Percentiles rank a stretch among this genome's conserved stretches.
phyloP scores from a whole-genome alignment of 2,888 invertebrate genomes.

The Macropis europaea region DNA sequence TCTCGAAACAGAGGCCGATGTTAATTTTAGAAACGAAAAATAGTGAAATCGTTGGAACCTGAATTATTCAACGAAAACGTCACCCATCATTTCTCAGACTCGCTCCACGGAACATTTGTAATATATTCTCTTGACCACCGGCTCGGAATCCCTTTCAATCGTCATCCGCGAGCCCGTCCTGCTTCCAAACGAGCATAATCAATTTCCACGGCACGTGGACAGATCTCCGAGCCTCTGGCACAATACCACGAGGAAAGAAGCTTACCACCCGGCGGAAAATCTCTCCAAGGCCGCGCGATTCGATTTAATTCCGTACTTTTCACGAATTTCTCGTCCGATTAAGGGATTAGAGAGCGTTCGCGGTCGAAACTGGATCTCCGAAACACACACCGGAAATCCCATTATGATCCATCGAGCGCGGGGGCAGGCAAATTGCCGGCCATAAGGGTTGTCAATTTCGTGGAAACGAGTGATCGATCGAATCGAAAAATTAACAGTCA shows the following conservation, averaged over 20 bases:
- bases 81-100: too few relatives aligned
- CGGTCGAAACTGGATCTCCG: not conserved
- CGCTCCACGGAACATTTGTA: too few relatives aligned
- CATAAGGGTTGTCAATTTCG: slow-evolving; percentile 12
- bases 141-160: not conserved
- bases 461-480: not conserved
- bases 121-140: not conserved
- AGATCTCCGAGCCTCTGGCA: not conserved
- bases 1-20: too few relatives aligned
- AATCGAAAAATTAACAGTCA: slow-evolving; percentile 56
- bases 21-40: too few relatives aligned
- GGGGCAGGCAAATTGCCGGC: not conserved
- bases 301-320: slow-evolving; percentile 1
- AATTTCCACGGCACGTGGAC: not conserved
- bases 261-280: not conserved
- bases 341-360: not conserved
- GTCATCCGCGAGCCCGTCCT: not conserved
- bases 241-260: not conserved
- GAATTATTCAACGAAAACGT: too few relatives aligned
- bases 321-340: not conserved
- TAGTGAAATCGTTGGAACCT: too few relatives aligned
- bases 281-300: not conserved
- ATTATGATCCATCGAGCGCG: not conserved
- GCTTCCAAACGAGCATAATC: not conserved
- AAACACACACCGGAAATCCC: not conserved